A percentile compares a stretch with the other conserved stretches of the same genome.
phyloP scores from a whole-genome alignment of 1,140 invertebrate species.

The Muscidifurax raptorellus region DNA sequence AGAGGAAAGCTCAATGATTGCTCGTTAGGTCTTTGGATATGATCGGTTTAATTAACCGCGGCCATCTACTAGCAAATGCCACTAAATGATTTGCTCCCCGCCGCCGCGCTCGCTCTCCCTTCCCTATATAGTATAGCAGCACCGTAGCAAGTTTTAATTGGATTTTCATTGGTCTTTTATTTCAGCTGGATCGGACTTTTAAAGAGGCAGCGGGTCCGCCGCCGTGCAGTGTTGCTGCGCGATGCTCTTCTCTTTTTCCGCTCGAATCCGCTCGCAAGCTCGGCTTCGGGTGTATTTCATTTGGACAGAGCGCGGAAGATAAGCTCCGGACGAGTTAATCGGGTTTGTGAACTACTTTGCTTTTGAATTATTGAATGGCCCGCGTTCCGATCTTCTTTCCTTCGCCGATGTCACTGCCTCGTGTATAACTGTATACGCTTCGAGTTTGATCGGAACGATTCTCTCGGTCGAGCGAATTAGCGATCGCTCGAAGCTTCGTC shows the following conservation, averaged over 20 bases:
- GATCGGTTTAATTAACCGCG: constrained; percentile 26
- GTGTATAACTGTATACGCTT: too few species aligned
- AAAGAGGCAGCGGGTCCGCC: not conserved
- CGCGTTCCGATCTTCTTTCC: not conserved
- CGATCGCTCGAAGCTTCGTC: too few species aligned
- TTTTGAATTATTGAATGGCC: not conserved
- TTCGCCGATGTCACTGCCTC: too few species aligned
- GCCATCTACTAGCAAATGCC: too few species aligned
- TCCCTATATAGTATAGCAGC: too few species aligned
- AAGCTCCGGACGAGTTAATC: not conserved
- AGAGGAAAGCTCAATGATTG: not conserved
- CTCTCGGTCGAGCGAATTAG: too few species aligned
- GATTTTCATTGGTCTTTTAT: constrained; percentile 36
- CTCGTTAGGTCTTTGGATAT: constrained; percentile 20
- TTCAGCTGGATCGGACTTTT: constrained; percentile 2
- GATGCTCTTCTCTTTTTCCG: not conserved
- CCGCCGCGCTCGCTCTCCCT: too few species aligned
- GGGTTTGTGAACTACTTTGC: not conserved
- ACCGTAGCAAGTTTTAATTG: constrained; percentile 31
- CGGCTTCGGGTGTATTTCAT: not conserved
- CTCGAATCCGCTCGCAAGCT: not conserved
- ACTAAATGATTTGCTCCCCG: constrained; percentile 32
- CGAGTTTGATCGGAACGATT: too few species aligned
- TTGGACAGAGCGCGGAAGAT: constrained; percentile 1
- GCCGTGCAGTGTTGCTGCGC: not conserved